A percentile compares a stretch with the other conserved stretches of the same genome.
Evolutionary conservation across 2,888 invertebrate species (phyloP).

Genomic region (Lasioglossum vierecki): DNA sequence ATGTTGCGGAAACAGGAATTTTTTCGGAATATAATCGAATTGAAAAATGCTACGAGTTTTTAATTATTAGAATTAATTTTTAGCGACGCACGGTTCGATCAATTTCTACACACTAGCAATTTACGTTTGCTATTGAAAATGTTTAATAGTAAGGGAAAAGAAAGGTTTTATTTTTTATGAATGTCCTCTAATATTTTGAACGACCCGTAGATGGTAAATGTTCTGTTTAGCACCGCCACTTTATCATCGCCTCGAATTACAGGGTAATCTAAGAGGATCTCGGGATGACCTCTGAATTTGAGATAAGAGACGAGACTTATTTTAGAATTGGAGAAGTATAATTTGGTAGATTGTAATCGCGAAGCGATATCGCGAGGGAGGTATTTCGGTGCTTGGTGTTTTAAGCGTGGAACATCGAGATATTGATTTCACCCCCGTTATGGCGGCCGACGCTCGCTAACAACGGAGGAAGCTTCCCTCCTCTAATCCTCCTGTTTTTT

Average conservation of each 20-base stretch:
- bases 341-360: not conserved
- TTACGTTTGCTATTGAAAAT: too few relatives aligned
- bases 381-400: not conserved
- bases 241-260: not conserved
- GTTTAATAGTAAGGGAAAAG: too few relatives aligned
- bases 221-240: not conserved
- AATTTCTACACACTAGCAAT: too few relatives aligned
- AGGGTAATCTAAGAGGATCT: not conserved
- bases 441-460: slow-evolving; percentile 21
- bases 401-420: slow-evolving; percentile 9
- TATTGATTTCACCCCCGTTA: slow-evolving; percentile 23
- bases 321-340: not conserved
- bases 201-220: not conserved
- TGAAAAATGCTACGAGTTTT: not conserved
- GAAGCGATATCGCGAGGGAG: not conserved
- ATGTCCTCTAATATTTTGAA: not conserved
- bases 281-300: not conserved
- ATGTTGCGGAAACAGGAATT: not conserved
- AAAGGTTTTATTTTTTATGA: not conserved
- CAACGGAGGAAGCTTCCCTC: not conserved
- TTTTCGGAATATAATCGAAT: not conserved
- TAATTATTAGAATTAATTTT: not conserved
- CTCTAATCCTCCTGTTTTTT: not conserved
- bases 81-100: too few relatives aligned
- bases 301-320: not conserved